Conservation (phyloP, 2,888 invertebrate species). For the Leucania comma region DNA sequence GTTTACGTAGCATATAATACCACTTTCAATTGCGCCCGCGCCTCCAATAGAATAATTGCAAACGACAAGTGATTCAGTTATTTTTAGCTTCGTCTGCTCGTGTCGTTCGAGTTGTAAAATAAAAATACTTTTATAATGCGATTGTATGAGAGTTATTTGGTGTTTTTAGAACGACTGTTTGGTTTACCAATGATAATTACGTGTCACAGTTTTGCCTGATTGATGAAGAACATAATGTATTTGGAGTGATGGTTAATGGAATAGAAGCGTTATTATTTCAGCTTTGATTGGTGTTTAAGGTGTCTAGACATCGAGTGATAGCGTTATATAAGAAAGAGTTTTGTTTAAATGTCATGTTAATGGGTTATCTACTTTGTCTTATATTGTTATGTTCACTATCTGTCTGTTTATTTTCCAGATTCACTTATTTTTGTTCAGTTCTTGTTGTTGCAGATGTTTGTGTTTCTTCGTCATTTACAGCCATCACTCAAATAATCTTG, state of each 20-base stretch:
- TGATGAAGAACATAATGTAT: constrained; percentile 29
- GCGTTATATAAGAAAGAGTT: constrained; percentile 7
- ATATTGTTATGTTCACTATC: background rate
- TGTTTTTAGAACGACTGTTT: constrained; percentile 29
- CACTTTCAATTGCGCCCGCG: constrained; percentile 50
- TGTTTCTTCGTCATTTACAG: background rate
- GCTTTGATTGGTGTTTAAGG: background rate
- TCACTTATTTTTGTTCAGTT: no score
- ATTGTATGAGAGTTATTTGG: constrained; percentile 36
- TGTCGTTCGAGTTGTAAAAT: constrained; percentile 43
- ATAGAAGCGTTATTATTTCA: constrained; percentile 12
- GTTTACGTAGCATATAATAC: constrained; percentile 45
- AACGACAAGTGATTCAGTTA: constrained; percentile 66
- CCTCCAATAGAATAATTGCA: constrained; percentile 72
- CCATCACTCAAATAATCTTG: constrained; percentile 24
- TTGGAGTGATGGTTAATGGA: constrained; percentile 24
- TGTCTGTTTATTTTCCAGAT: background rate
- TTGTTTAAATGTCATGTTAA: constrained; percentile 5
- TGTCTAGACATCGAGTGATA: constrained; percentile 15
- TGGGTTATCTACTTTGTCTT: background rate
- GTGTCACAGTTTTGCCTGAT: constrained; percentile 32
- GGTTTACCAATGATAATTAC: constrained; percentile 27
- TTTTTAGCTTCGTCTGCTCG: constrained; percentile 54
- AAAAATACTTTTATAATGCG: constrained; percentile 49
- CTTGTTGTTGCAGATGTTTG: background rate